Evolutionary conservation across 1,140 invertebrate genomes (phyloP).

Genomic region (Drosophila pruinosa): DNA sequence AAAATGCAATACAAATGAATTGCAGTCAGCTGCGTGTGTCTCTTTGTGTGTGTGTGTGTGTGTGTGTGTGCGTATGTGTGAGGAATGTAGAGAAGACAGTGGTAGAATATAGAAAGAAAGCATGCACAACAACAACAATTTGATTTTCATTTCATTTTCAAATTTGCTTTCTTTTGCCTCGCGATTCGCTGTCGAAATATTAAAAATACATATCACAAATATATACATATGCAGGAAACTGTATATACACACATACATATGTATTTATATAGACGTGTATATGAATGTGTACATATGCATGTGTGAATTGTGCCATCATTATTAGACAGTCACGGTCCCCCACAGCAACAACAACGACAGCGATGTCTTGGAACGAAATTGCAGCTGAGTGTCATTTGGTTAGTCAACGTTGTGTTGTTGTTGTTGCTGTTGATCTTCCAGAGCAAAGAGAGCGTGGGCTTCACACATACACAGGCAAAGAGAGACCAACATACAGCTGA

Average conservation of each 20-base stretch:
- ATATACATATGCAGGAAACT: background rate
- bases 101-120: slow-evolving; percentile 31
- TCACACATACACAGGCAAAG: slow-evolving; percentile 5
- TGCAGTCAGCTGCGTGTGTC: slow-evolving; percentile 36
- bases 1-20: slow-evolving; percentile 36
- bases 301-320: slow-evolving; percentile 23
- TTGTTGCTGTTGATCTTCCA: slow-evolving; percentile 50
- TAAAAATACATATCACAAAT: slow-evolving; percentile 11
- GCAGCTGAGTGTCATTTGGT: slow-evolving; percentile 48
- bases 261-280: no score
- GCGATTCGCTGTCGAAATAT: slow-evolving; percentile 8
- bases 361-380: slow-evolving; percentile 30
- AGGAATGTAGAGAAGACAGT: background rate
- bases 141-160: slow-evolving; percentile 37
- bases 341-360: slow-evolving; percentile 10
- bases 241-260: background rate
- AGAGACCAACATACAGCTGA: slow-evolving; percentile 21
- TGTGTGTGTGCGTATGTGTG: background rate
- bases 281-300: background rate
- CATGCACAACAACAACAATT: slow-evolving; percentile 9
- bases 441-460: slow-evolving; percentile 44
- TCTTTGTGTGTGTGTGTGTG: slow-evolving; percentile 11
- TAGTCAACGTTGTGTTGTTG: slow-evolving; percentile 28
- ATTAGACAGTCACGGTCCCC: slow-evolving; percentile 35
- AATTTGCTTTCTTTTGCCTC: slow-evolving; percentile 17